Evolutionary conservation across 2,113 vertebrate species (phyloP).

Genomic region (Cephalopholis sonnerati): DNA sequence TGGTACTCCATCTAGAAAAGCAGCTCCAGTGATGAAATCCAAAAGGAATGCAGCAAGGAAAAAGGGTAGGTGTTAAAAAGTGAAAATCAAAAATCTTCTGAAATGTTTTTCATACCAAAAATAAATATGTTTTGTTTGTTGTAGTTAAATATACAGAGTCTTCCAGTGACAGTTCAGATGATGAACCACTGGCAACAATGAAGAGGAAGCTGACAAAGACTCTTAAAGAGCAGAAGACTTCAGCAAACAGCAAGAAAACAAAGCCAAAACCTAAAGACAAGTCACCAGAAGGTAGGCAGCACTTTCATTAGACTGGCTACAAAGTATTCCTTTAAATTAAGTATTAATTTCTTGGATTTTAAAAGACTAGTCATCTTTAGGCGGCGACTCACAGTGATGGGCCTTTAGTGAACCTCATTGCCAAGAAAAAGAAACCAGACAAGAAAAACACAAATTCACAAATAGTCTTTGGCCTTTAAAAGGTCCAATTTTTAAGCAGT

Average conservation of each 20-base stretch:
- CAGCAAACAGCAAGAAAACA: constrained; percentile 17
- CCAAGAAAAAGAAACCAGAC: too few species aligned
- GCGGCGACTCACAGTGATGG: constrained; percentile 52
- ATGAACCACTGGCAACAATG: constrained; percentile 38
- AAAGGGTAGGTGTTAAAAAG: constrained; percentile 51
- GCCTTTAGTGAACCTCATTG: too few species aligned
- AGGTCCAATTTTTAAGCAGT: too few species aligned
- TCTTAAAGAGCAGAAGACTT: neutral
- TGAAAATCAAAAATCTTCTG: neutral
- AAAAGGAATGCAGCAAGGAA: constrained; percentile 54
- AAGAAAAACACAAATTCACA: too few species aligned
- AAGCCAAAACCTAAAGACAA: neutral
- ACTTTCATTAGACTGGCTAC: neutral
- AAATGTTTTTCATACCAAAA: neutral
- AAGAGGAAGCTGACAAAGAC: constrained; percentile 27
- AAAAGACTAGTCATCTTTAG: constrained; percentile 32
- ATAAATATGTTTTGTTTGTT: neutral
- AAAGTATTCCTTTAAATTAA: neutral
- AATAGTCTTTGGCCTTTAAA: too few species aligned
- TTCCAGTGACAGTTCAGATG: constrained; percentile 63
- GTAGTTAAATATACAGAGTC: constrained; percentile 62
- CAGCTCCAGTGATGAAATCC: constrained; percentile 20
- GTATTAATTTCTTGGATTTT: neutral
- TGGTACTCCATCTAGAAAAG: neutral
- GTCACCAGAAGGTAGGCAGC: constrained; percentile 12